phyloP scores from a whole-genome alignment of 2,113 vertebrate species.

The Alces alces region DNA sequence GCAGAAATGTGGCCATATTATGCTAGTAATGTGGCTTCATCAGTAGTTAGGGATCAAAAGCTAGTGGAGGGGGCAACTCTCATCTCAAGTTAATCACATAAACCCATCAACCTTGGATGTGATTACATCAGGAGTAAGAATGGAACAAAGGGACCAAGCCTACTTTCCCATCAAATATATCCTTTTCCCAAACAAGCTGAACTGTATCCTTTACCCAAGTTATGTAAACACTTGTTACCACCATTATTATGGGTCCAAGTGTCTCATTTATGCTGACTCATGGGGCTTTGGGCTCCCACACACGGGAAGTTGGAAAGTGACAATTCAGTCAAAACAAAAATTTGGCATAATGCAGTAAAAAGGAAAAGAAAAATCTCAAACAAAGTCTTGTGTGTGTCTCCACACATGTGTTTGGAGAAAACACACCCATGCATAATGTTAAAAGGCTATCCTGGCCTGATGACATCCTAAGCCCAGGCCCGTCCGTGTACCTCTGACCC shows the following conservation, averaged over 20 bases:
- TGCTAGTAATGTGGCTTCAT: background rate
- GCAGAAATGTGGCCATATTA: background rate
- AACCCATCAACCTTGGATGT: background rate
- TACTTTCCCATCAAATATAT: background rate
- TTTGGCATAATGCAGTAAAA: constrained; percentile 39
- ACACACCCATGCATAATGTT: constrained; percentile 1
- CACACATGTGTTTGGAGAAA: constrained; percentile 49
- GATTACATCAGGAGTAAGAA: background rate
- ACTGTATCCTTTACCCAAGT: background rate
- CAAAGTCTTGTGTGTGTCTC: constrained; percentile 18
- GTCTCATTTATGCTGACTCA: background rate
- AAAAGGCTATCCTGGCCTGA: background rate
- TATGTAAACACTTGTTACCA: constrained; percentile 29
- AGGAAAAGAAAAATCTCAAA: constrained; percentile 22
- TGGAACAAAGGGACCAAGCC: background rate
- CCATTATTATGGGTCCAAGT: constrained; percentile 40
- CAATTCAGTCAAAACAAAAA: constrained; percentile 60
- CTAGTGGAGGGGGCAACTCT: background rate
- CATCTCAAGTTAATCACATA: background rate
- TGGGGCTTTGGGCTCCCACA: background rate
- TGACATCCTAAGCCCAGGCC: background rate
- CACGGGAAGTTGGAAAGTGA: constrained; percentile 44
- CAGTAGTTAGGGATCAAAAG: background rate
- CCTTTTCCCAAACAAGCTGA: background rate
- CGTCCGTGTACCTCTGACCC: background rate